Evolutionary conservation across 2,888 invertebrate genomes (phyloP).

Genomic region (Flexamia atlantica): DNA sequence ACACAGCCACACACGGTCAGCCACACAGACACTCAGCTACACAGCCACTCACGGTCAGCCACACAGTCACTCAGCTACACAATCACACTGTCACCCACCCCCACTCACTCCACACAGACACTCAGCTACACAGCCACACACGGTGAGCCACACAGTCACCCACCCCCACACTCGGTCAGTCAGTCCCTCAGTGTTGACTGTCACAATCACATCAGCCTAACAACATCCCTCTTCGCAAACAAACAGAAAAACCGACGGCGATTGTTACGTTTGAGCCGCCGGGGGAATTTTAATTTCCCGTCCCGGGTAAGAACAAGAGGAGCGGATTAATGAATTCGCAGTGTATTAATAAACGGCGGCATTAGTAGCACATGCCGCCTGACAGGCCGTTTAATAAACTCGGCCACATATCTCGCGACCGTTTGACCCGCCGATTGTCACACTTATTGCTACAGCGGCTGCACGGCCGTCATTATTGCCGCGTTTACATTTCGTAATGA

Average conservation of each 20-base stretch:
- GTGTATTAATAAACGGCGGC: conserved; percentile 46
- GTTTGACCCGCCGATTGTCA: conserved; percentile 29
- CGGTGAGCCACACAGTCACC: no score
- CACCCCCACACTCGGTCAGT: not conserved
- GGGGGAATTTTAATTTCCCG: conserved; percentile 53
- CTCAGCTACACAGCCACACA: no score
- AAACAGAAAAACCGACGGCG: conserved; percentile 21
- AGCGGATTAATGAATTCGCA: conserved; percentile 45
- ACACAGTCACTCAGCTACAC: no score
- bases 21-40: no score
- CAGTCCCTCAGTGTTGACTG: conserved; percentile 37
- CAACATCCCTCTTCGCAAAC: conserved; percentile 17
- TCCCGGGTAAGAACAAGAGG: conserved; percentile 16
- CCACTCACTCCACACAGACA: no score
- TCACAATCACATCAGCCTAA: conserved; percentile 33
- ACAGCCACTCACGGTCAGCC: no score
- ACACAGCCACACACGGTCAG: no score
- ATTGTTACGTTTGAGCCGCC: conserved; percentile 31
- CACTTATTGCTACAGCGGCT: conserved; percentile 45
- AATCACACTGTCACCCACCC: no score
- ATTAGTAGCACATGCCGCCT: conserved; percentile 47
- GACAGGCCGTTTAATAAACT: conserved; percentile 45
- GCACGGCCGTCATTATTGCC: conserved; percentile 34
- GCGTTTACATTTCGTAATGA: conserved; percentile 55
- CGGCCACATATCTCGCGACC: conserved; percentile 46